Base-by-base conservation (phyloP, 2,888 invertebrate genomes). In the Caenorhabditis sp. region DNA sequence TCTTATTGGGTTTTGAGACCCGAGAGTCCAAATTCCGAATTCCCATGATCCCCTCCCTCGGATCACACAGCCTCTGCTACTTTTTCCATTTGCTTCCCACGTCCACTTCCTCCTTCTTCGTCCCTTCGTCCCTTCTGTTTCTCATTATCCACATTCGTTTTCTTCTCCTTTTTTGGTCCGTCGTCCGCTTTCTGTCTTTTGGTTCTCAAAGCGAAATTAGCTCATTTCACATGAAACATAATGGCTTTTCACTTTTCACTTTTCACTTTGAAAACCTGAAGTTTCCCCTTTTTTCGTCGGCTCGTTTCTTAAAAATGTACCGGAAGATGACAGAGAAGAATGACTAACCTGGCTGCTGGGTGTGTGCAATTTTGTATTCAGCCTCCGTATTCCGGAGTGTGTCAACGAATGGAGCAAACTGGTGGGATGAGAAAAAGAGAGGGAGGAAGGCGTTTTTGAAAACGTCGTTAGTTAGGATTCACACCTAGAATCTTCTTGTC, bases 161-260 rank as follows among this genome's bases (percentile, higher is more conserved):
- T 58, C 15, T 44, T 18, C 22, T 18, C 28, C 62, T 35, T 37
- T 60, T 47, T 51, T 50, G 67, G 58, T 76, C 44, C 22, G 11
- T 13, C 40, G 6, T 61, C 24, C 58, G 50, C 15, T 44, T 18
- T 28, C 22, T 35, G 56, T 35, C 26, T 60, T 47, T 51, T 50
- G 67, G 58, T 76, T 32, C 22, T n/a, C n/a, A 2, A 32, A 32
- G 32, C 40, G 6, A 76, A 76, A 76, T 67, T 76, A 76, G 76
- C 67, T 32, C 53, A 37, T 67, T 76, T 67, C 50, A 50, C 67
- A 51, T 67, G 55, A 76, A 76, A 76, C 60, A 68, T 74, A 67
- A 67, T 76, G 76, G 67, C 61, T 61, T 76, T 76, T 69, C 69
- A 68, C 78, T 69, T 64, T 60, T 50, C 47, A 40, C 40, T 40